These are phyloP conservation scores for Helleia helle DNA, from an alignment of 2,888 invertebrate species.

Conservation along the genomic window DNA sequence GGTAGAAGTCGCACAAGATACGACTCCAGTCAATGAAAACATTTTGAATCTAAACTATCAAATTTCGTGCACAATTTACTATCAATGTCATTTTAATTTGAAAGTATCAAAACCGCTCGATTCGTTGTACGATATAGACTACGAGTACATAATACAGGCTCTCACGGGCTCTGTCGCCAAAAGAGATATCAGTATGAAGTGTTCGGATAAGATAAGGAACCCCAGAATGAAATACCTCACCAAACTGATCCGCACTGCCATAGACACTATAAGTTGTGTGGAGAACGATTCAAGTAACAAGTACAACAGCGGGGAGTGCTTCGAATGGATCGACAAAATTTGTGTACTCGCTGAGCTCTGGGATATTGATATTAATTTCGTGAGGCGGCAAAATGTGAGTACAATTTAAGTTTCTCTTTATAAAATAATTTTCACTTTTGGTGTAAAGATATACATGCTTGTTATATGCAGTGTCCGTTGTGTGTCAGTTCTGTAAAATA, in stretches of 20 bases:
- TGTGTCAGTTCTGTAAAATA: no score
- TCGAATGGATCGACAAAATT: conserved; percentile 82
- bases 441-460: no score
- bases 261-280: conserved; percentile 80
- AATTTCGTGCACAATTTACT: conserved; percentile 82
- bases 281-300: conserved; percentile 65
- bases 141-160: conserved; percentile 73
- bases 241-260: conserved; percentile 81
- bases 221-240: conserved; percentile 82
- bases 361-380: conserved; percentile 81
- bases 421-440: no score
- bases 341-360: conserved; percentile 82
- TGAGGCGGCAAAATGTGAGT: conserved; percentile 86
- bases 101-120: conserved; percentile 82
- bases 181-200: conserved; percentile 74
- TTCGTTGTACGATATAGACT: conserved; percentile 84
- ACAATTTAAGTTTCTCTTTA: no score
- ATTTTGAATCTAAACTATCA: conserved; percentile 87
- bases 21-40: conserved; percentile 82
- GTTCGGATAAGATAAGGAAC: conserved; percentile 80
- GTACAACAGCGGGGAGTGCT: conserved; percentile 51
- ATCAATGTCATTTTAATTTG: conserved; percentile 85
- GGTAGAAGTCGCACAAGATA: conserved; percentile 84
- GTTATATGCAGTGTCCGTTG: no score
- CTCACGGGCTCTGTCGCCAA: conserved; percentile 50